Percentiles rank a stretch among this genome's conserved stretches.
phyloP scores from a whole-genome alignment of 1,140 invertebrate species.

The Heliconius congener region DNA sequence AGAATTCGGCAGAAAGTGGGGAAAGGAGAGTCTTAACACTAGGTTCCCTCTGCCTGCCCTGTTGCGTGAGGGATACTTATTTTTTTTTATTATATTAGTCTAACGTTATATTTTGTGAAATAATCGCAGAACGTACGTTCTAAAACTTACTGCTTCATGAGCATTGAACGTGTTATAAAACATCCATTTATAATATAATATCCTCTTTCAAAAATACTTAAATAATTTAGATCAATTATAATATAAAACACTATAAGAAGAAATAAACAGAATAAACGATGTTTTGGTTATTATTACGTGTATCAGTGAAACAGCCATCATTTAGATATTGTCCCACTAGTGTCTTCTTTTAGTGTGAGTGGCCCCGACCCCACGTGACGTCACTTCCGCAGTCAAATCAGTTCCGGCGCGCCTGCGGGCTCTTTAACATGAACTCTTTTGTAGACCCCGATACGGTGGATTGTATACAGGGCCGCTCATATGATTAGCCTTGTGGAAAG shows the following conservation, averaged over 20 bases:
- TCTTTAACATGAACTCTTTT: constrained; percentile 69
- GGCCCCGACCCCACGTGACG: constrained; percentile 53
- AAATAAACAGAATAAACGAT: no score
- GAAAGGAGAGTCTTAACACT: no score
- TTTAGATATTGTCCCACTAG: background rate
- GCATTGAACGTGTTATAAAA: no score
- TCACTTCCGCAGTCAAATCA: constrained; percentile 73
- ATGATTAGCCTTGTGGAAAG: constrained; percentile 56
- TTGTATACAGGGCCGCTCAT: constrained; percentile 60
- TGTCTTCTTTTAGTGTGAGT: constrained; percentile 18
- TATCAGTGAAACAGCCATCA: background rate
- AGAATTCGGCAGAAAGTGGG: no score
- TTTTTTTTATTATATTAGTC: no score
- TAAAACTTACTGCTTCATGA: background rate
- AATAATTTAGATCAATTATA: no score
- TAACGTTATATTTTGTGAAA: no score
- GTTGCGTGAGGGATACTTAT: no score
- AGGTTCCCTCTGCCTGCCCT: no score
- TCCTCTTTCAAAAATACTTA: background rate
- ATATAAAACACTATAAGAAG: no score
- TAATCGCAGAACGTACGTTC: background rate
- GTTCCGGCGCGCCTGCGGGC: constrained; percentile 69
- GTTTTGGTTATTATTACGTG: no score
- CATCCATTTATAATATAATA: no score
- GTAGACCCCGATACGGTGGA: constrained; percentile 58